phyloP scores from a whole-genome alignment of 2,888 invertebrate species.

The Cacoxenus indagator region DNA sequence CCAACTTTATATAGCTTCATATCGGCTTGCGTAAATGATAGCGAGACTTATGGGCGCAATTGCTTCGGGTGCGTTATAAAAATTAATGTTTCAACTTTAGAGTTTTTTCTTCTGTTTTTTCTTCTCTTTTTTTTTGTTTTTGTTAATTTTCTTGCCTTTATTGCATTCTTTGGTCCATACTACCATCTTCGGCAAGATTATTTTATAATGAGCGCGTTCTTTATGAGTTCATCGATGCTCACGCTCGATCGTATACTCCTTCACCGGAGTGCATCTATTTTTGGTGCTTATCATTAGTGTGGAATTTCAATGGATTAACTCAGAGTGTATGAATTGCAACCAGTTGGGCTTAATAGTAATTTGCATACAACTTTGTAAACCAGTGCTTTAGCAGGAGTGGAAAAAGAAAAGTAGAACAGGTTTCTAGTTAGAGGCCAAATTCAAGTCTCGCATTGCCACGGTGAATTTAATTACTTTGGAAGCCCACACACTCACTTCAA shows the following conservation, averaged over 20 bases:
- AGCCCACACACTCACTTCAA: background rate
- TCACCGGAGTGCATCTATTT: slow-evolving; percentile 8
- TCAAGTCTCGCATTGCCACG: no score
- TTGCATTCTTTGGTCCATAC: no score
- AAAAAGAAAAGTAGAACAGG: background rate
- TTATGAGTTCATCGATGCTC: slow-evolving; percentile 56
- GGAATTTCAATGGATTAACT: slow-evolving; percentile 6
- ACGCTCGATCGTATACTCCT: background rate
- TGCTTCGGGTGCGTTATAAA: slow-evolving; percentile 23
- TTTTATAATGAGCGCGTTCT: slow-evolving; percentile 58
- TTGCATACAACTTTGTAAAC: background rate
- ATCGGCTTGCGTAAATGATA: slow-evolving; percentile 15
- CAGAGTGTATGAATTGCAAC: background rate
- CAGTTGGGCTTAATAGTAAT: background rate
- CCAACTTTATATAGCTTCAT: background rate
- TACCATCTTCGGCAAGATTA: slow-evolving; percentile 27
- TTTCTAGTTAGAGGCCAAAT: background rate
- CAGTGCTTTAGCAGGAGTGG: background rate
- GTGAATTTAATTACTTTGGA: background rate
- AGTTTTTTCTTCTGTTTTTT: background rate
- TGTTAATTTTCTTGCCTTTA: no score
- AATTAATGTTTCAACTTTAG: slow-evolving; percentile 15
- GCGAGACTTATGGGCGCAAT: slow-evolving; percentile 16
- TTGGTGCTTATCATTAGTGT: slow-evolving; percentile 16
- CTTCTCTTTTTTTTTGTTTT: no score